These are phyloP conservation scores for Paradisaea rubra DNA, from an alignment of 2,113 vertebrate species.

Conservation along the genomic window DNA sequence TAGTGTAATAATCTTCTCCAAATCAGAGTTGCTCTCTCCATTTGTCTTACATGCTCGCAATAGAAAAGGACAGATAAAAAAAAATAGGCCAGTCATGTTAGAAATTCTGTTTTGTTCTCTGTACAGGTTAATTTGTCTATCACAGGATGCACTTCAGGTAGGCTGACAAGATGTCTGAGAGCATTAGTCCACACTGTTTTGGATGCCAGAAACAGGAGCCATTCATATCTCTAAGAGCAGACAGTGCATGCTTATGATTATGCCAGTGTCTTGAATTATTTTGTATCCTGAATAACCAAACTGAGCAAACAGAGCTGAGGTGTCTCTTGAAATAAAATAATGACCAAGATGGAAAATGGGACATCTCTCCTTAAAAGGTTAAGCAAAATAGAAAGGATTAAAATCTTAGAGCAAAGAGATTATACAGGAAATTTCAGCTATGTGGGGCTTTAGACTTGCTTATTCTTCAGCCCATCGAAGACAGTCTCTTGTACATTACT, in stretches of 20 bases:
- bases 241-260: background rate
- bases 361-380: background rate
- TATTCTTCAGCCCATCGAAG: background rate
- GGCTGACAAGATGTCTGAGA: background rate
- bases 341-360: background rate
- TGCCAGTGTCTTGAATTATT: background rate
- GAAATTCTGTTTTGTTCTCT: background rate
- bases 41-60: background rate
- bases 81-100: background rate
- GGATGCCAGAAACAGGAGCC: background rate
- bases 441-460: background rate
- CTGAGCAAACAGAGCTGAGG: background rate
- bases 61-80: background rate
- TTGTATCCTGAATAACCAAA: background rate
- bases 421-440: background rate
- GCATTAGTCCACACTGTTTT: background rate
- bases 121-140: background rate
- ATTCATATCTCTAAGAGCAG: background rate
- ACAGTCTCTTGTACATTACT: background rate
- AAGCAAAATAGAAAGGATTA: background rate
- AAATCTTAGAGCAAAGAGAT: background rate
- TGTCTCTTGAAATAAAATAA: background rate
- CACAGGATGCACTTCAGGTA: background rate
- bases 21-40: background rate
- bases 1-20: background rate